Conservation (phyloP, 2,888 invertebrate genomes). For the Bombyx huttoni region DNA sequence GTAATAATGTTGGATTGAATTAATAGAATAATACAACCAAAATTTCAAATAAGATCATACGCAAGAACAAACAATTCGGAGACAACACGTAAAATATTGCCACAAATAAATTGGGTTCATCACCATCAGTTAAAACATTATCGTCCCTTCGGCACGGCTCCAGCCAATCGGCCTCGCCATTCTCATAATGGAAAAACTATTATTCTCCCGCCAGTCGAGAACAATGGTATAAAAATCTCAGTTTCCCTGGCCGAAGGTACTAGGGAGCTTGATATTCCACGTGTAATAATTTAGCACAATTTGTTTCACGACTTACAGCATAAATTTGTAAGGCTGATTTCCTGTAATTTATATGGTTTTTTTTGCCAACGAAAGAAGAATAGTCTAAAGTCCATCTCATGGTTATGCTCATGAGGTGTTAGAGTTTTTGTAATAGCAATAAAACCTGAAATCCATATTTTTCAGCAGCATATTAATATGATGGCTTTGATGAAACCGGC, state of each 20-base stretch:
- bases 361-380: background rate
- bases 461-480: too few relatives aligned
- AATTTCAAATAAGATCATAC: background rate
- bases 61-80: background rate
- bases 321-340: background rate
- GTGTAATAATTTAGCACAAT: constrained; percentile 19
- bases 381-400: too few relatives aligned
- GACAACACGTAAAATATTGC: background rate
- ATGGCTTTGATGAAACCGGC: too few relatives aligned
- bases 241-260: background rate
- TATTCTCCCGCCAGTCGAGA: constrained; percentile 23
- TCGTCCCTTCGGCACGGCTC: constrained; percentile 11
- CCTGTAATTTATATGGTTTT: background rate
- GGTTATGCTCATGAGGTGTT: too few relatives aligned
- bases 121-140: background rate
- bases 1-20: too few relatives aligned
- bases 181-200: constrained; percentile 41
- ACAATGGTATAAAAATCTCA: constrained; percentile 24
- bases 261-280: constrained; percentile 31
- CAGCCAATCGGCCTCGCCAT: constrained; percentile 26
- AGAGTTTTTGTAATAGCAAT: too few relatives aligned
- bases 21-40: too few relatives aligned
- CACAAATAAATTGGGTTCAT: constrained; percentile 2
- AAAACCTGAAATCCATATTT: too few relatives aligned
- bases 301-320: constrained; percentile 26